Base-by-base conservation (phyloP, 2,888 invertebrate genomes). In the Capitulum mitella region DNA sequence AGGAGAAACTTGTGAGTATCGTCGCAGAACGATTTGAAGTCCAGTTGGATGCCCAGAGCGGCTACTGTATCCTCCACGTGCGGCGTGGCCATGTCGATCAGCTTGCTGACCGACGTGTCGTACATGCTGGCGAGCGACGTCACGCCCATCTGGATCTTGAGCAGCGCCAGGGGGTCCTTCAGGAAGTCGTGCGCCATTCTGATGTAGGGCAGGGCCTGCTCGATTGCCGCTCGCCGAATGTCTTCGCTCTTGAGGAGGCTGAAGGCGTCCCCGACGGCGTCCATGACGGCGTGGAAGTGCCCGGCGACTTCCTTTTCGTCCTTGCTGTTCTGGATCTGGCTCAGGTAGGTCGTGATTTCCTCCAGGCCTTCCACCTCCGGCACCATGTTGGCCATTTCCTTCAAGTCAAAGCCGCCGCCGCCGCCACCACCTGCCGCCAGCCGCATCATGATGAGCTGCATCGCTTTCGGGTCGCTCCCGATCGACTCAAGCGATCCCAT, bases 91-190 rank as follows among this genome's bases (percentile, higher is more conserved):
- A 32, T 46, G 29, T 46, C 46, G n/a, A 76, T 76, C 46, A 76
- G 12, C 43, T 76, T 32, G 46, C 14, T 16, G 19, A 76, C 76
- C 1, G 29, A 32, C 16, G 46, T 76, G 46, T 46, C 46, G 76
- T 76, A 76, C 76, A 76, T 76, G 29, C 19, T 46, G 2, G 29
- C 32, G 19, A 76, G 29, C 76, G 76, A 76, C 8, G 76, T 29
- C 19, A 46, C 43, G 46, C 76, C 76, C 76, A 76, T 76, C 76
- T 76, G 76, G 29, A 76, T 76, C 76, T 76, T 76, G n/a, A 76
- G 14, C 16, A 76, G 46, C 32, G 76, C 76, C 76, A 76, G 2
- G 10, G 76, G 76, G 29, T 76, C 76, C 46, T 76, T 76, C 3
- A 76, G 76, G 46, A 76, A 76, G 46, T 76, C 76, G 46, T 76